Evolutionary conservation across 2,888 invertebrate genomes (phyloP).

Genomic region (Phoronis australis): DNA sequence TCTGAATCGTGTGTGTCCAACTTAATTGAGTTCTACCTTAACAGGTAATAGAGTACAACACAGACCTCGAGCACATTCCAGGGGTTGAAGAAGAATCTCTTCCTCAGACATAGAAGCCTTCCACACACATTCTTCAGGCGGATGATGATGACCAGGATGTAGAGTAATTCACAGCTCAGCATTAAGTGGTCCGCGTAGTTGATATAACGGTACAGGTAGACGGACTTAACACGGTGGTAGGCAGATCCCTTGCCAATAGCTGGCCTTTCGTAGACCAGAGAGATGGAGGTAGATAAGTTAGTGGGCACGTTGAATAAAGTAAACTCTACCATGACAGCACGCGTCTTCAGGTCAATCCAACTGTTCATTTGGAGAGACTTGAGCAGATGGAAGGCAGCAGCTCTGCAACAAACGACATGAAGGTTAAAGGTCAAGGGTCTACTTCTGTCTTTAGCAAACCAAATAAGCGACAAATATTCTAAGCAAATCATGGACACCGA

Average conservation of each 20-base stretch:
- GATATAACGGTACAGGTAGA: slow-evolving; percentile 41
- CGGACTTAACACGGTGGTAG: slow-evolving; percentile 27
- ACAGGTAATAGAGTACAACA: not conserved
- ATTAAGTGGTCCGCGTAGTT: slow-evolving; percentile 36
- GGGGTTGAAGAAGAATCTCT: slow-evolving; percentile 28
- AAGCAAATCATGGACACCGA: too few relatives aligned
- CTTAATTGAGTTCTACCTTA: too few relatives aligned
- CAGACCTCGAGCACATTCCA: slow-evolving; percentile 44
- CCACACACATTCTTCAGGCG: slow-evolving; percentile 25
- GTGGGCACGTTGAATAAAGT: slow-evolving; percentile 41
- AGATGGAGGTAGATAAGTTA: slow-evolving; percentile 42
- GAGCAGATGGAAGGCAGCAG: slow-evolving; percentile 21
- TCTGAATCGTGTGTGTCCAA: too few relatives aligned
- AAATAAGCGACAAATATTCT: too few relatives aligned
- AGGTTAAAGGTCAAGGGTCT: too few relatives aligned
- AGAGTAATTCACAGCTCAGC: slow-evolving; percentile 42
- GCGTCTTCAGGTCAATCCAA: slow-evolving; percentile 39
- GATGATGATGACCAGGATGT: slow-evolving; percentile 35
- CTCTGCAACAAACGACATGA: slow-evolving; percentile 15
- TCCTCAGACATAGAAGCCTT: slow-evolving; percentile 21
- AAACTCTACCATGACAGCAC: slow-evolving; percentile 40
- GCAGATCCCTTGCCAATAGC: slow-evolving; percentile 30
- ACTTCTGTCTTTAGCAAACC: too few relatives aligned
- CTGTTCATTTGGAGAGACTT: slow-evolving; percentile 16
- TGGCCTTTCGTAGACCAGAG: slow-evolving; percentile 35